Conservation (phyloP, 2,797 vertebrate species). For the Diceros bicornis region DNA sequence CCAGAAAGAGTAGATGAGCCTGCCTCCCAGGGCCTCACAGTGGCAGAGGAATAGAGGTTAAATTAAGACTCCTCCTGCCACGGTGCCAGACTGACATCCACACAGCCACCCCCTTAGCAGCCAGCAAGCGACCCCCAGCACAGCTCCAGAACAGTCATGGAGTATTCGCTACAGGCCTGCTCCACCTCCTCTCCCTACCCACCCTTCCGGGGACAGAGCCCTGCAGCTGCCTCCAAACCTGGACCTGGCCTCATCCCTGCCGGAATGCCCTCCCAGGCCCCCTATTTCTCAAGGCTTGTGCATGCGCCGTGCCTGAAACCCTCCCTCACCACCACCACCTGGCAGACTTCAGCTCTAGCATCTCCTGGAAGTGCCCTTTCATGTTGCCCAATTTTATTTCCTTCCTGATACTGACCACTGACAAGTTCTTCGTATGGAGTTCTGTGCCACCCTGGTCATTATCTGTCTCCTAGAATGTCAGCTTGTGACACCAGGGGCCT, state of each 20-base stretch:
- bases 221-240: background rate
- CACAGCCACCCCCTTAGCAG: background rate
- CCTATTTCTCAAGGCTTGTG: background rate
- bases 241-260: background rate
- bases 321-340: background rate
- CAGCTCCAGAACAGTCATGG: background rate
- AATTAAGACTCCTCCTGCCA: conserved; percentile 26
- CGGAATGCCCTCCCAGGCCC: background rate
- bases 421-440: background rate
- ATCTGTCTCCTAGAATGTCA: background rate
- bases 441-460: background rate
- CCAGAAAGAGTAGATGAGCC: background rate
- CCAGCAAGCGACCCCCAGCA: background rate
- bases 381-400: background rate
- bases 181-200: background rate
- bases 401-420: background rate
- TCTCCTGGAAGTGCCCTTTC: background rate
- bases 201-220: background rate
- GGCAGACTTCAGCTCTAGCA: background rate
- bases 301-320: background rate
- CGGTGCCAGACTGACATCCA: background rate
- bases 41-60: background rate
- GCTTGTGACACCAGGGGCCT: background rate
- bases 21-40: background rate
- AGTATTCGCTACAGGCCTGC: background rate